A percentile compares a stretch with the other conserved stretches of the same genome.
Conservation (phyloP, 2,113 vertebrate species). For the Corythoichthys haematopterus region DNA sequence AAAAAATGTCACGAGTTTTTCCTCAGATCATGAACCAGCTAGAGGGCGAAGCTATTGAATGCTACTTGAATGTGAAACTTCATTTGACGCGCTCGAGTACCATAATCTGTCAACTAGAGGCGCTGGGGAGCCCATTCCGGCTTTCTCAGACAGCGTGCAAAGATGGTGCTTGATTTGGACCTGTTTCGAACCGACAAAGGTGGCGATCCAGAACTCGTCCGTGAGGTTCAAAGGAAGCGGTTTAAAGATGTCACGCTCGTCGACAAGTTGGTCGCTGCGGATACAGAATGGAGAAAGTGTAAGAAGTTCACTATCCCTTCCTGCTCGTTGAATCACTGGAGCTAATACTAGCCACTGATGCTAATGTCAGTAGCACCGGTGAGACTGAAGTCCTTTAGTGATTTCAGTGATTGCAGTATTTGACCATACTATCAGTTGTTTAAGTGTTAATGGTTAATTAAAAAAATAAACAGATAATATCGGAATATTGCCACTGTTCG, state of each 20-base stretch:
- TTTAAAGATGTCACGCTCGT: constrained; percentile 91
- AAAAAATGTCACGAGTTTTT: not conserved
- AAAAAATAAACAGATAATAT: not conserved
- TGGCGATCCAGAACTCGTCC: constrained; percentile 82
- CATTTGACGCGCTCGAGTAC: not conserved
- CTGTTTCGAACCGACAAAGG: constrained; percentile 90
- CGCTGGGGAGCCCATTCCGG: not conserved
- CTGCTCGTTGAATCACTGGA: not conserved
- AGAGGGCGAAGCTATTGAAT: not conserved
- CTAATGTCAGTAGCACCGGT: constrained; percentile 22
- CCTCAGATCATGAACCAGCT: not conserved
- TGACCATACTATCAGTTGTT: not conserved
- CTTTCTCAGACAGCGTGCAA: constrained; percentile 42
- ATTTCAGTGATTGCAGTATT: not conserved
- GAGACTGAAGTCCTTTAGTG: not conserved
- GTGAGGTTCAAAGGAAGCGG: constrained; percentile 83
- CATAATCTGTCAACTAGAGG: constrained; percentile 21
- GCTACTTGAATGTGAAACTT: not conserved
- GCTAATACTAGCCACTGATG: constrained; percentile 30
- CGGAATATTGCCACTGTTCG: not conserved
- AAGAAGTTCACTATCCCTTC: constrained; percentile 40
- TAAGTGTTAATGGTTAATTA: not conserved
- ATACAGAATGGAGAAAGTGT: constrained; percentile 92
- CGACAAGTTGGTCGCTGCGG: constrained; percentile 83
- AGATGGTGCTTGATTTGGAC: constrained; percentile 92